Base-by-base conservation (phyloP, 2,888 invertebrate species). In the Thera britannica region DNA sequence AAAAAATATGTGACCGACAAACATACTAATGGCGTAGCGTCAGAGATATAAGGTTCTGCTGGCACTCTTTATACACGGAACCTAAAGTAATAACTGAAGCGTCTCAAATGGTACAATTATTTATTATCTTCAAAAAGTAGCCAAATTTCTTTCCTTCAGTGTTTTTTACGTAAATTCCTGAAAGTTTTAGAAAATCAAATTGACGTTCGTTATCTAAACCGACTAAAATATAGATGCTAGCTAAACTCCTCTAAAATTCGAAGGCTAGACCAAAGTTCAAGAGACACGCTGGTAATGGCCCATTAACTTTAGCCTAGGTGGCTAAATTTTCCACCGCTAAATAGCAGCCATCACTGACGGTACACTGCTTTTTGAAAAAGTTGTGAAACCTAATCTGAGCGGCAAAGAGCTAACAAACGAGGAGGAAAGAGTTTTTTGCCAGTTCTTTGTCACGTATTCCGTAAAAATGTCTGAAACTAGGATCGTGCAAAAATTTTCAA, bases 101-200 rank as follows among this genome's bases (percentile, higher is more conserved):
- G 62, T 59, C 62, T 56, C 65, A 59, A 69, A 65, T 69, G 69
- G 62, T 51, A 52, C 58, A 57, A 69, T 65, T 44, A 69, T 66
- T 65, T 69, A 65, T 66, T 56, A 65, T 65, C 65, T 34, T 59
- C 62, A 69, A 62, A 52, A 69, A 68, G 58, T 56, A 35, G 56
- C 55, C 51, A 58, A 23, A 23, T 23, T 23, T 23, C 54, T 52
- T 62, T 64, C 51, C 52, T 62, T 62, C 52, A 49, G 58, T 66
- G 57, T 62, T 62, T 69, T 65, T 58, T 48, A 11, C 41, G 5
- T 11, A 36, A 61, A 55, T 56, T 34, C 6, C 7, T 23, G 23
- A 23, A 23, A 12, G 36, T 55, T 36, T 54, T 46, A 7, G 23
- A 51, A 2, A 12, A 23, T 52, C 6, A 52, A 34, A 34, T 34